phyloP scores from a whole-genome alignment of 2,888 invertebrate species.

The Meteorus cinctellus region DNA sequence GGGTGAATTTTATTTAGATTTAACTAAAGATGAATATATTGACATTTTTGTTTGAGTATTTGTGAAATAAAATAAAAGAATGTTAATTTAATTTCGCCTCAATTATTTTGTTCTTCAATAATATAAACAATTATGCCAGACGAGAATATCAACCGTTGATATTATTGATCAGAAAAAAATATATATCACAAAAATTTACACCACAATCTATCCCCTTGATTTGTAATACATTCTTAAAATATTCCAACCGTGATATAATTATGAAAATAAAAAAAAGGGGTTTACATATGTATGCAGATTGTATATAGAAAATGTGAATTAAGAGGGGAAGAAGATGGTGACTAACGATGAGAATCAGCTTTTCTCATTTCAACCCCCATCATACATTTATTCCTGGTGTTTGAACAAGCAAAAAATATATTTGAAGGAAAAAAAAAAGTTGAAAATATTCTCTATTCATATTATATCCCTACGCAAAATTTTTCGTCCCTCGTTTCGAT shows the following conservation, averaged over 20 bases:
- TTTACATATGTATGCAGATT: not conserved
- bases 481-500: constrained; percentile 41
- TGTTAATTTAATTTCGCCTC: too few species aligned
- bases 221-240: not conserved
- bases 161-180: too few species aligned
- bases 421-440: constrained; percentile 13
- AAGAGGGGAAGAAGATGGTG: constrained; percentile 3
- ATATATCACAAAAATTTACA: too few species aligned
- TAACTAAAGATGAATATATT: too few species aligned
- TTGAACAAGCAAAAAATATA: constrained; percentile 26
- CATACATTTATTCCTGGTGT: constrained; percentile 5
- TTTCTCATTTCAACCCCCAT: constrained; percentile 11
- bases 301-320: not conserved
- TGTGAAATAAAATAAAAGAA: too few species aligned
- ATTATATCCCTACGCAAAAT: not conserved
- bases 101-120: too few species aligned
- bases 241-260: not conserved
- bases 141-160: too few species aligned
- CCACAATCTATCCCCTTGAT: not conserved
- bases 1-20: too few species aligned
- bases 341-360: constrained; percentile 16
- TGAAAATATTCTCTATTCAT: constrained; percentile 37
- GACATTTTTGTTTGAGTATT: too few species aligned
- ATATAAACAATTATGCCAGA: too few species aligned
- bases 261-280: not conserved